Conservation (phyloP, 2,888 invertebrate species). For the Drosophila kambysellisi region DNA sequence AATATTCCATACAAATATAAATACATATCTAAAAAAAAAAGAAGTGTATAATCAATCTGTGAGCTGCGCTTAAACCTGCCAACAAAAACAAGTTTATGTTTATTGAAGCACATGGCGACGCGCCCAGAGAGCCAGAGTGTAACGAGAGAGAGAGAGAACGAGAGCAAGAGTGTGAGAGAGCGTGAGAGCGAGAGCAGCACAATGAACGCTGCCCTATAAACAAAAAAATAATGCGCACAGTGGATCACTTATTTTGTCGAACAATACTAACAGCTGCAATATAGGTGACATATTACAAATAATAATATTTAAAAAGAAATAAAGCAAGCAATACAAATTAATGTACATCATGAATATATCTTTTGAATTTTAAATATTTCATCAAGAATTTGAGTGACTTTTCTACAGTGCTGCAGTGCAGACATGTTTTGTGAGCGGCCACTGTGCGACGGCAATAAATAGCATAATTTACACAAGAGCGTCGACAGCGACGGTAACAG, state of each 20-base stretch:
- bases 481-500: constrained; percentile 46
- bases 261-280: background rate
- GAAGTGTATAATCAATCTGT: constrained; percentile 45
- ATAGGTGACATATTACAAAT: background rate
- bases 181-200: constrained; percentile 1
- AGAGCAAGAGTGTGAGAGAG: constrained; percentile 5
- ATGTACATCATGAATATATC: background rate
- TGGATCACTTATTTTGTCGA: constrained; percentile 4
- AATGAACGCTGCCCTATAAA: constrained; percentile 42
- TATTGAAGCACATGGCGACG: constrained; percentile 69
- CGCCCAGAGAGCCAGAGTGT: constrained; percentile 26
- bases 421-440: constrained; percentile 7
- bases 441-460: constrained; percentile 60
- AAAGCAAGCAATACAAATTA: background rate
- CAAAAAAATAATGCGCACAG: constrained; percentile 31
- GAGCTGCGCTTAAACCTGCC: constrained; percentile 51
- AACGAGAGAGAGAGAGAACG: constrained; percentile 17
- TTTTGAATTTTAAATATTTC: background rate
- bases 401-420: background rate
- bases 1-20: constrained; percentile 22
- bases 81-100: constrained; percentile 72
- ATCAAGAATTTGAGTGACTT: background rate
- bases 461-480: constrained; percentile 72
- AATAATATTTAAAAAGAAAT: background rate
- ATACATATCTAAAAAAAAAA: constrained; percentile 40